Base-by-base conservation (phyloP, 2,113 vertebrate species). In the Kryptolebias marmoratus region DNA sequence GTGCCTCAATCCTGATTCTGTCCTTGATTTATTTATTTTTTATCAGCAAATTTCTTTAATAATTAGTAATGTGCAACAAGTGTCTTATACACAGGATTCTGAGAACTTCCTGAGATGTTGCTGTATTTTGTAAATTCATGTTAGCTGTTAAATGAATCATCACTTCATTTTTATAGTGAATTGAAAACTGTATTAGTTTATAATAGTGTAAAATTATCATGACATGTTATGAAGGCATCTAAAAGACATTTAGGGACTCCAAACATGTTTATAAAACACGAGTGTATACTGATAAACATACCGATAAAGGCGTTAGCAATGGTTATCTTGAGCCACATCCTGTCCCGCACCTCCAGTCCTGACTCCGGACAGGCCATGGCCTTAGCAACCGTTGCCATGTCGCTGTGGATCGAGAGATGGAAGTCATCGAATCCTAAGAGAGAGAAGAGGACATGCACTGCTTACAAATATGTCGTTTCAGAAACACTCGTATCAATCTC, bases 311-410 rank as follows among this genome's bases (percentile, higher is more conserved):
- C 93, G 14, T 93, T 94, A 42, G 93, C 90, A 28, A 94, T 93
- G 32, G 93, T 94, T 67, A 94, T 93, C 88, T 93, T 94, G 28
- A 94, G 90, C 93, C 93, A 94, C 92, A 93, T 99, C 83, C 98
- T 95, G 92, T 99, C 97, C 49, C 97, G 95, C 75, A 99, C 97
- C 89, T 99, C 98, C 64, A 99, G 91, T 76, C 98, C 98, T 0
- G 98, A 99, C 87, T 99, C 98, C 32, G 96, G 95, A 57, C 96
- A 99, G 74, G 97, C 97, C 98, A 99, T 99, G 52, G 98, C 98
- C 92, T 99, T 99, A 64, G 98, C 98, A 27, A 99, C 95, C 5
- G 96, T 97, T 30, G 96, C 96, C 96, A 99, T 98, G 89, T 99
- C 98, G 4, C 95, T 99, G 94, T 99, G 97, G 91, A 99, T 96